Percentiles rank a stretch among this genome's conserved stretches.
phyloP scores from a whole-genome alignment of 2,113 vertebrate genomes.

The Rhineura floridana region DNA sequence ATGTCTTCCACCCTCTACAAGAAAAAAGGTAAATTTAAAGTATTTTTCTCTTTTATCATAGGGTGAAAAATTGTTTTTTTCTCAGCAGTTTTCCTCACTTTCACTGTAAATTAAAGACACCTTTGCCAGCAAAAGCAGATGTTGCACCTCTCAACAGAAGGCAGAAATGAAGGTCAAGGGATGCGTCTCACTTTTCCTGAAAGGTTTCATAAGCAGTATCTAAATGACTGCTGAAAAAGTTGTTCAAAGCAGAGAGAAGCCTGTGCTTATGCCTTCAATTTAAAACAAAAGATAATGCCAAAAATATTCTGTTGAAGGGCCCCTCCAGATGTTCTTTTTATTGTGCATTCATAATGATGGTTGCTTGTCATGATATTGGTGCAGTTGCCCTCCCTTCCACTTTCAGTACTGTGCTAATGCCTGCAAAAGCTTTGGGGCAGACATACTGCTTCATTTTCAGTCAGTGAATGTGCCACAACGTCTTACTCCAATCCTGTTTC shows the following conservation, averaged over 20 bases:
- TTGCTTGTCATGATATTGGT: too few relatives aligned
- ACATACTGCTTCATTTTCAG: too few relatives aligned
- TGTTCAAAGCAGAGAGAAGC: background rate
- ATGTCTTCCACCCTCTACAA: background rate
- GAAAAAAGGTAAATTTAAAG: background rate
- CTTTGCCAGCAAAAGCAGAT: background rate
- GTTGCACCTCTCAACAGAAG: background rate
- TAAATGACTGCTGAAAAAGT: background rate
- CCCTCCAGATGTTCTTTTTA: too few relatives aligned
- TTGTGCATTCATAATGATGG: too few relatives aligned
- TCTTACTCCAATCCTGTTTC: too few relatives aligned
- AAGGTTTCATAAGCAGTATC: fast-evolving
- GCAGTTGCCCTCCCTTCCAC: too few relatives aligned
- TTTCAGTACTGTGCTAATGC: too few relatives aligned
- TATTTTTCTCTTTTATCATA: background rate
- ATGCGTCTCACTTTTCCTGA: background rate
- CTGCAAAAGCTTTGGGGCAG: too few relatives aligned
- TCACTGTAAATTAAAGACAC: background rate
- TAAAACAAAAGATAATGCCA: background rate
- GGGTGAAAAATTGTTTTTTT: background rate
- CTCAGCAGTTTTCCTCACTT: background rate
- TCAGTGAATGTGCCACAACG: too few relatives aligned
- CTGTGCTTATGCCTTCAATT: background rate
- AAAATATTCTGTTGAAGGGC: background rate
- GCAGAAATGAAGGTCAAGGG: fast-evolving